Conservation (phyloP, 2,888 invertebrate species). For the Trachelus tabidus region DNA sequence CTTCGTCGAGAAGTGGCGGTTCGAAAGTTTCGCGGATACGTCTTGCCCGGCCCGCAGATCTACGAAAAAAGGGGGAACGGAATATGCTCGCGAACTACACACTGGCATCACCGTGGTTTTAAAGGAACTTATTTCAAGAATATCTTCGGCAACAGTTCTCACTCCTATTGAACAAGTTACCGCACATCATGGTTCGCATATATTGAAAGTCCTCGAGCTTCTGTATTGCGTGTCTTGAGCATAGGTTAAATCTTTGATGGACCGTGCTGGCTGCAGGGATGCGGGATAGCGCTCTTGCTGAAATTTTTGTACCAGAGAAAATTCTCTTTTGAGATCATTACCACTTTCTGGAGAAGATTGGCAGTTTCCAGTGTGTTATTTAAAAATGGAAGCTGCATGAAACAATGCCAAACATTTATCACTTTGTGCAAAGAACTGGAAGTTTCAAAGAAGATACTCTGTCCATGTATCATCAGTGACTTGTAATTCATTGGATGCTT, state of each 20-base stretch:
- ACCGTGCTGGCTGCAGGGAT: conserved; percentile 25
- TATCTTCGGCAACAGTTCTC: conserved; percentile 6
- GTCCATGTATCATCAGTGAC: neutral
- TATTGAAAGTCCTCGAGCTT: neutral
- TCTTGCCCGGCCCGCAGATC: conserved; percentile 33
- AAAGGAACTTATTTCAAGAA: conserved; percentile 38
- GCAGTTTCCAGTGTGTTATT: neutral
- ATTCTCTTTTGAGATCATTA: neutral
- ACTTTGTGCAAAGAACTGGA: neutral
- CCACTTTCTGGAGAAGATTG: neutral
- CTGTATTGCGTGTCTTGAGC: conserved; percentile 22
- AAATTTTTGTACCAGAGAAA: neutral
- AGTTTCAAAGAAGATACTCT: neutral
- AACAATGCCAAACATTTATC: neutral
- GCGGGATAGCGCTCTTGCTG: conserved; percentile 9
- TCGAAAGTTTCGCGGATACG: conserved; percentile 37
- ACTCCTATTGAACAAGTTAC: neutral
- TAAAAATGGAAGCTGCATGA: neutral
- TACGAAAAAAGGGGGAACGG: conserved; percentile 44
- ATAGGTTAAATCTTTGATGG: conserved; percentile 35
- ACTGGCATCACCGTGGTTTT: conserved; percentile 31
- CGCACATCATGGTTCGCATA: neutral
- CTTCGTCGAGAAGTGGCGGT: conserved; percentile 41
- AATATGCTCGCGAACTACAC: conserved; percentile 50
- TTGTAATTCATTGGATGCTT: neutral